Evolutionary conservation across 1,140 invertebrate species (phyloP), one percentile per base, ranked within the genome.

Genomic region (Diploscapter pachys): DNA sequence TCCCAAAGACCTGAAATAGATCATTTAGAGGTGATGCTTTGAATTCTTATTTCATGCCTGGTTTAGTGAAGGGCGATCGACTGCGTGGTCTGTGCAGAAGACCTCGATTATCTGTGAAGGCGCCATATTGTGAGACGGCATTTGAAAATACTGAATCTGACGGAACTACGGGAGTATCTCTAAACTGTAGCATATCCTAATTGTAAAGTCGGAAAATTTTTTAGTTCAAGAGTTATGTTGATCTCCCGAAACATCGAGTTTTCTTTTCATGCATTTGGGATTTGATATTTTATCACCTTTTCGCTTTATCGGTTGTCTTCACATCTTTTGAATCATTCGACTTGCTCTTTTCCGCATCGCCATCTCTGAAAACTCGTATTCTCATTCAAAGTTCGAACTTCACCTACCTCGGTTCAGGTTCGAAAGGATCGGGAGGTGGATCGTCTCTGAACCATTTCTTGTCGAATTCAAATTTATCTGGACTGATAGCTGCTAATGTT

Each of bases 31-130:
- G 31, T 31, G 0, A 0, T 31, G 49, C n/a, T 69, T 55, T 5
- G 52, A 62, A 2, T 70, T 71, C 2, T 11, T 61, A 71, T 5
- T 56, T n/a, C 5, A 11, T 49, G 3, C 72, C 73, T 1, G 77
- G 77, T 59, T 78, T 78, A 4, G 77, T 78, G 75, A 78, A 78
- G 2, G 77, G 77, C n/a, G 77, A 78, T 31, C 77, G 48, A 64
- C 69, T 72, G 0, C 77, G 66, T 54, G 77, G 74, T 31, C 77
- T 63, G 64, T 78, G 77, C 1, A 77, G 63, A 48, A 78, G 72
- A 56, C 77, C 77, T 9, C 64, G 53, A 8, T 64, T 55, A 49
- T 78, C 76, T 6, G 76, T 78, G 11, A 76, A 55, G 4, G 76
- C 9, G 55, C 69, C 71, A 48, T 74, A 74, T 64, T 74, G 73